phyloP scores from a whole-genome alignment of 2,888 invertebrate genomes.

The Diaprepes abbreviatus region DNA sequence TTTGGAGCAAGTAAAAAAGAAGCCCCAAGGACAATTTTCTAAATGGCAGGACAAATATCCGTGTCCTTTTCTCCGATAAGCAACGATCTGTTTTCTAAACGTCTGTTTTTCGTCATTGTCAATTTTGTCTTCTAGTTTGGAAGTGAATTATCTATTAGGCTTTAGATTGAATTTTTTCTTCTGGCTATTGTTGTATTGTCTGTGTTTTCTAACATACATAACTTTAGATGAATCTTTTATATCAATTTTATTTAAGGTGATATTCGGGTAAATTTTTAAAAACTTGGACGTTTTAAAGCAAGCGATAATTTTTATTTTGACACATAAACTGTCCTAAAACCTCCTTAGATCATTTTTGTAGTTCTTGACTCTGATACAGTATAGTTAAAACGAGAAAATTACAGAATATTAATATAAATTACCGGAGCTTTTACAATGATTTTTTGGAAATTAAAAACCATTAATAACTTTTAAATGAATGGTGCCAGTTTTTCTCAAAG shows the following conservation, averaged over 20 bases:
- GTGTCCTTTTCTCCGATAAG: slow-evolving; percentile 44
- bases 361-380: too few relatives aligned
- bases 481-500: background rate
- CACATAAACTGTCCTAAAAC: too few relatives aligned
- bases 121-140: slow-evolving; percentile 41
- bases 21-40: slow-evolving; percentile 43
- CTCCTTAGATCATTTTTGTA: too few relatives aligned
- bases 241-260: too few relatives aligned
- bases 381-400: too few relatives aligned
- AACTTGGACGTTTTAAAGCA: too few relatives aligned
- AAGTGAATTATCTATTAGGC: slow-evolving; percentile 41
- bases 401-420: too few relatives aligned
- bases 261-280: too few relatives aligned
- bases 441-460: background rate
- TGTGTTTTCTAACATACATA: too few relatives aligned
- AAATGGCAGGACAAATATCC: slow-evolving; percentile 48
- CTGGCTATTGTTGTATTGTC: background rate
- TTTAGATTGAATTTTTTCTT: slow-evolving; percentile 34
- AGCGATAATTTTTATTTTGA: too few relatives aligned
- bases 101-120: slow-evolving; percentile 46
- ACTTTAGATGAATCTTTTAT: too few relatives aligned
- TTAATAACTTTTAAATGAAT: background rate
- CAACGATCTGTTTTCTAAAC: slow-evolving; percentile 48
- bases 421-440: too few relatives aligned
- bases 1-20: slow-evolving; percentile 34